Evolutionary conservation across 2,888 invertebrate genomes (phyloP), one percentile per base, ranked within the genome.

Genomic region (Resseliella maxima): DNA sequence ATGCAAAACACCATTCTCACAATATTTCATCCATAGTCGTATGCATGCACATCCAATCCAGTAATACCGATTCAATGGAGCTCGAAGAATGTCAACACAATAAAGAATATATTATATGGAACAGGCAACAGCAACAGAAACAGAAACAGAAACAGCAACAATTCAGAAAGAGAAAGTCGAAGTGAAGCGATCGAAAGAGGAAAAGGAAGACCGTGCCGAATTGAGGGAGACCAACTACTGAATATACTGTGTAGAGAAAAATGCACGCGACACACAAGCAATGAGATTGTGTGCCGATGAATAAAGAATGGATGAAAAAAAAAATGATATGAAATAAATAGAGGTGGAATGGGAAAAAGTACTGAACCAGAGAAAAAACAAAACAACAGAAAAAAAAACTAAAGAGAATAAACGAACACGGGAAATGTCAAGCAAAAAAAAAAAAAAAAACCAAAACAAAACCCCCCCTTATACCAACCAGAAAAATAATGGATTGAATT

Each of bases 401-500:
- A 50, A 21, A 10, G 6, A 5, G 5, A 12, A 41, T 6, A 24
- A 59, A 59, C 59, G 59, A 59, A 24, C n/a, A 59, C 6, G 59
- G 24, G 24, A 59, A 59, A 59, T 59, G 59, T 59, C 59, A 59
- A 24, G 59, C 24, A 59, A 50, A 50, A 50, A 18, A 8, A 41
- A 41, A 41, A 5, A 41, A 41, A 8, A 41, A 41, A 5, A 41
- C 41, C 41, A 41, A 41, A 12, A 41, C 6, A 41, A 41, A 41
- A 41, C 15, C 50, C 5, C 5, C 10, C 50, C 1, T 5, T 59
- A 24, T 24, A 59, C 59, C 59, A n/a, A 59, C 59, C 24, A 59
- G 59, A 59, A 59, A 59, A 59, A 59, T 59, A 59, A 59, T 59
- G 59, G 59, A 59, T 59, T 59, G 59, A 59, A 59, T 59, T 59